Base-by-base conservation (phyloP, 2,888 invertebrate species). In the Meloe dianella region DNA sequence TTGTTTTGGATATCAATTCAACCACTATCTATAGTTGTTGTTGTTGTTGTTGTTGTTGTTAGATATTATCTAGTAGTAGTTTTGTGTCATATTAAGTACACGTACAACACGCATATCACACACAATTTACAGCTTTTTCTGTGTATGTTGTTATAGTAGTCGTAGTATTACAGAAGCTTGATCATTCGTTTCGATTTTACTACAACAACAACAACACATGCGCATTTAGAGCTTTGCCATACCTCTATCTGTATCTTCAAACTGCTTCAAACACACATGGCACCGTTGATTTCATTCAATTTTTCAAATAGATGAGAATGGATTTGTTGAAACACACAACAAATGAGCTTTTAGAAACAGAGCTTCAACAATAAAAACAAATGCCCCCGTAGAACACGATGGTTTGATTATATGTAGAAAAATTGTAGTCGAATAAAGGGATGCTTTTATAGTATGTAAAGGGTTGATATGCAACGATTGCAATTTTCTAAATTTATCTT, bases 161-260 rank as follows among this genome's bases (percentile, higher is more conserved):
- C 2, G 38, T 51, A 17, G 7, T 41, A 41, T 17, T n/a, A 12
- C 6, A 14, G 14, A 41, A 54, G 54, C 54, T 54, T 54, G 54
- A 54, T n/a, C n/a, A n/a, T 54, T 54, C 54, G 54, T 54, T 41
- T 54, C 54, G 54, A 54, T 54, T 54, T 54, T 54, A 54, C 54
- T 54, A 54, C 9, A 7, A 27, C n/a, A 54, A 22, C 41, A n/a
- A 41, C 41, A 41, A 35, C 54, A 27, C 54, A 54, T 54, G 54
- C 54, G 54, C 54, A 27, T 54, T 54, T 22, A 10, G 54, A 27
- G 54, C 54, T 54, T 27, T 54, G n/a, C 5, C 27, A 24, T n/a
- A 27, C 14, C 27, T 35, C 12, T 12, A 4, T 12, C 1, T 30
- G 9, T 30, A 30, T 9, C 12, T 12, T 14, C 35, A 14, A 12